Conservation (phyloP, 53 echinoderm and acorn worm species). For the Temnopleurus reevesii region DNA sequence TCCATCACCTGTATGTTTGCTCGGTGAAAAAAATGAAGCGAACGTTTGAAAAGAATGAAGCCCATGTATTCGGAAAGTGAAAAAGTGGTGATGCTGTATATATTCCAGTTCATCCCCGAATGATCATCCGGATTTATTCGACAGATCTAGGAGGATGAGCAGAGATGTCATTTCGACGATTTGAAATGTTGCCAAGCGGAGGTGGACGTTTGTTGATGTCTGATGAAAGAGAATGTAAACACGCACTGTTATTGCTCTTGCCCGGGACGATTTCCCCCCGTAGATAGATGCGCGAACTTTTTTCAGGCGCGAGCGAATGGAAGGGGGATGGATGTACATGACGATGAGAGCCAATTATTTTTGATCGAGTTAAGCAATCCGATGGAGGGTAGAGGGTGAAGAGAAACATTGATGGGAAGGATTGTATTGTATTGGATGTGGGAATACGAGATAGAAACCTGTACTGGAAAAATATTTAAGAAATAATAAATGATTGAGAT, state of each 20-base stretch:
- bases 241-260: not conserved
- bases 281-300: not conserved
- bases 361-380: not conserved
- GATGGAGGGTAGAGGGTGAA: not conserved
- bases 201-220: not conserved
- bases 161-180: constrained; percentile 4
- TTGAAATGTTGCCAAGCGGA: constrained; percentile 7
- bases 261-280: constrained; percentile 11
- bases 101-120: not conserved
- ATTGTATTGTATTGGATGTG: not conserved
- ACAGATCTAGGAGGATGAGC: not conserved
- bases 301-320: not conserved
- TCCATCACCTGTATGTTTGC: no score
- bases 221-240: constrained; percentile 9
- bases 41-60: no score
- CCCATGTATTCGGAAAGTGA: no score
- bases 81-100: no score
- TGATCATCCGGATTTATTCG: not conserved
- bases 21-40: no score
- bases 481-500: not conserved
- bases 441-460: not conserved
- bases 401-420: not conserved
- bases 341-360: not conserved
- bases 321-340: not conserved
- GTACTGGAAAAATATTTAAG: not conserved